Percentiles rank a stretch among this genome's conserved stretches.
These are phyloP conservation scores for Chymomyza costata DNA, from an alignment of 1,140 invertebrate species.

Conservation along the genomic window DNA sequence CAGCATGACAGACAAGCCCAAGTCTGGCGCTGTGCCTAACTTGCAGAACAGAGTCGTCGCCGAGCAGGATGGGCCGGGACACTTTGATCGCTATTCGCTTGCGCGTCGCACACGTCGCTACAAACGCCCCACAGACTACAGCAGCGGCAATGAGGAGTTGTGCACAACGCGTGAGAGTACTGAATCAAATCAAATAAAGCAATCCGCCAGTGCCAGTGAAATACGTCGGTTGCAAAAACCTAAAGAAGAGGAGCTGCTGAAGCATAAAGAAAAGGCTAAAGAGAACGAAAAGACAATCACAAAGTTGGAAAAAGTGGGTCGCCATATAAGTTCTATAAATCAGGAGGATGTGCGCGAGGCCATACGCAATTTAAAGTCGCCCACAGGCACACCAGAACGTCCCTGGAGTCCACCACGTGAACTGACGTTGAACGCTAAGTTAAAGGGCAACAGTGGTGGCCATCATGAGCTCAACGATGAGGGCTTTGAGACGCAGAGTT, in stretches of 20 bases:
- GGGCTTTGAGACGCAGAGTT: conserved; percentile 90
- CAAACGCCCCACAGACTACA: conserved; percentile 82
- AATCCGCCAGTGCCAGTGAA: conserved; percentile 79
- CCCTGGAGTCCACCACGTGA: conserved; percentile 76
- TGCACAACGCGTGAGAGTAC: conserved; percentile 51
- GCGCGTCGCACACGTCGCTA: conserved; percentile 88
- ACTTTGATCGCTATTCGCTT: conserved; percentile 90
- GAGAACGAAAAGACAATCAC: conserved; percentile 55
- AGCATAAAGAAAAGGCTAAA: conserved; percentile 14
- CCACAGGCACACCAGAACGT: conserved; percentile 77
- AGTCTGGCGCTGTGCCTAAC: conserved; percentile 15
- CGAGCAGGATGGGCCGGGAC: conserved; percentile 79
- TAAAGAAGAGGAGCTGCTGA: conserved; percentile 5
- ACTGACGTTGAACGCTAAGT: conserved; percentile 37
- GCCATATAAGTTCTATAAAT: conserved; percentile 78
- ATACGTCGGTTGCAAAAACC: conserved; percentile 77
- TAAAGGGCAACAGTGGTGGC: conserved; percentile 54
- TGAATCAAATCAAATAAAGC: conserved; percentile 30
- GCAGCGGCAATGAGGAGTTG: conserved; percentile 78
- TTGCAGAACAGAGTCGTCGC: conserved; percentile 25
- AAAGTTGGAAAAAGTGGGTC: conserved; percentile 76
- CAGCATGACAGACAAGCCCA: conserved; percentile 55
- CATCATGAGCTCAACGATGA: conserved; percentile 88
- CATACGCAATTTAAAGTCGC: conserved; percentile 79
- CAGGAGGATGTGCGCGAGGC: conserved; percentile 81